Base-by-base conservation (phyloP, 2,888 invertebrate species). In the Sarcophaga rosellei region DNA sequence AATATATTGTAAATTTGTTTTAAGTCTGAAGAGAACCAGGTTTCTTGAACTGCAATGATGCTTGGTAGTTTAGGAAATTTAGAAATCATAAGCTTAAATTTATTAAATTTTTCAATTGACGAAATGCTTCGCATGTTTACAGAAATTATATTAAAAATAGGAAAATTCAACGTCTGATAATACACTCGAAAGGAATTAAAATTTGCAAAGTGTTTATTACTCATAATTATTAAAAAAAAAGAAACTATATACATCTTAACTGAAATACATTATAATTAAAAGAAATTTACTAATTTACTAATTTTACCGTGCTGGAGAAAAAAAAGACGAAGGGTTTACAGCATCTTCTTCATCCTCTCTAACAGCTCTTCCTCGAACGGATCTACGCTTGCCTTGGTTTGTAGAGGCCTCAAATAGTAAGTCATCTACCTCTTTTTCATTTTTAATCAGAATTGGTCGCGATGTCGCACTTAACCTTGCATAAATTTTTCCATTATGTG, bases 1-100 rank as follows among this genome's bases (percentile, higher is more conserved):
- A 15, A 15, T 12, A 53, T 53, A 15, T 53, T 53, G 17, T 53
- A 53, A 15, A 53, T 12, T 15, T 15, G 12, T 12, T 44, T 44
- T 17, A 44, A 35, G 4, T 66, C 44, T 1, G 17, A 57, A 57
- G 57, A 17, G 57, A 66, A 20, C 66, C 66, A 66, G 8, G 45
- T 66, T 66, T 66, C 45, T 66, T 45, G 66, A 1, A 47, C 21
- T 21, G 68, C 68, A 47, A 45, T 47, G 21, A 47, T 68, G 21
- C 20, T 20, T 12, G 68, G 47, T 47, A 53, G 23, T 12, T 12
- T n/a, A 3, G 61, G 21, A 1, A 61, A 61, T 61, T 20, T 6
- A n/a, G 21, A 15, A n/a, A 61, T 61, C 1, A 61, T 10, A 20
- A 10, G 3, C n/a, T 20, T 61, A 61, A 61, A n/a, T n/a, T n/a